These are phyloP conservation scores for Ceratothoa steindachneri DNA, from an alignment of 2,888 invertebrate species.

Conservation along the genomic window DNA sequence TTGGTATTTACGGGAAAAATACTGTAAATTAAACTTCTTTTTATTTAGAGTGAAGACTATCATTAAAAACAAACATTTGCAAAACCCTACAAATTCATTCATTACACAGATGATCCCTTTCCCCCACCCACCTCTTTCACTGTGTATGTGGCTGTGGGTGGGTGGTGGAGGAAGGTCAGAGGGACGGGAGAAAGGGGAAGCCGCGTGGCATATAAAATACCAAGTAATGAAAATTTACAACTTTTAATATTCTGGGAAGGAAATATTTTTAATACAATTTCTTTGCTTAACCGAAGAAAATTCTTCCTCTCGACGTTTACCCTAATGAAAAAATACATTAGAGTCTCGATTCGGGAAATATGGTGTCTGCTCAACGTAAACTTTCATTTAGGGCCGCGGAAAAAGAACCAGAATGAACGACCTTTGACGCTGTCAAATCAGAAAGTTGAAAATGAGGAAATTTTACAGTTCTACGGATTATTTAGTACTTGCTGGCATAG, in stretches of 20 bases:
- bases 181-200: too few species aligned
- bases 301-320: not conserved
- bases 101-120: too few species aligned
- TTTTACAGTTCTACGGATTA: too few species aligned
- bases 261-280: slow-evolving; percentile 10
- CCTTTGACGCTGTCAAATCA: not conserved
- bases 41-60: too few species aligned
- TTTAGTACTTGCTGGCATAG: too few species aligned
- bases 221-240: slow-evolving; percentile 1
- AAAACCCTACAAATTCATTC: too few species aligned
- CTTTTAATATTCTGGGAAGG: not conserved
- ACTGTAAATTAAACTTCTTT: too few species aligned
- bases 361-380: slow-evolving; percentile 8
- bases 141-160: too few species aligned
- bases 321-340: slow-evolving; percentile 9
- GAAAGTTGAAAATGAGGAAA: not conserved
- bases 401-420: not conserved
- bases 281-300: not conserved
- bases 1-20: too few species aligned
- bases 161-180: too few species aligned
- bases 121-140: too few species aligned
- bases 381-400: not conserved
- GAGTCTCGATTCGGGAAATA: slow-evolving; percentile 8
- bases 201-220: not conserved
- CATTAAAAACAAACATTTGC: too few species aligned